Base-by-base conservation (phyloP, 1,140 invertebrate species). In the Mamestra configurata region DNA sequence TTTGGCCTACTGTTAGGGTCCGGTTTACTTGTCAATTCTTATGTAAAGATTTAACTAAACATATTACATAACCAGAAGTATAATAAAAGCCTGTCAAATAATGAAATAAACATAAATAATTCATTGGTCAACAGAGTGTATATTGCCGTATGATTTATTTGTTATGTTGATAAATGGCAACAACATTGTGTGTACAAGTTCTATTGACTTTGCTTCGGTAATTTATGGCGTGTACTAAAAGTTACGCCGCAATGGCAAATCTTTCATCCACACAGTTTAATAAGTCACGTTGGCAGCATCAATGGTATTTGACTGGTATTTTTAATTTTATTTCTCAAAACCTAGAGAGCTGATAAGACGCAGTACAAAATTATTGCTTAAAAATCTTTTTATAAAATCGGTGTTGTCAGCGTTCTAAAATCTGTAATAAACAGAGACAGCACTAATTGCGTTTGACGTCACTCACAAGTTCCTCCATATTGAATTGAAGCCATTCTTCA, bases 31-130 rank as follows among this genome's bases (percentile, higher is more conserved):
- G 10, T 40, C 35, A n/a, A 20, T 27, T 70, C 22, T 27, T 49
- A 70, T 49, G 66, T 35, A 51, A 53, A 53, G 24, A 15, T 31
- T 11, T 18, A 53, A n/a, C 8, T 66, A 66, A 71, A 53, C 27
- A 53, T 46, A 35, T 71, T 71, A 53, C 13, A 40, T 59, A 57
- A 73, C 27, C 13, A 53, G 71, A 55, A 73, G 37, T 73, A 37
- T 40, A 72, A 55, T 55, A 15, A 40, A 57, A 40, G 20, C 31
- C 53, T 66, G 61, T 71, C 55, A 77, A 55, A 79, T 22, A 59
- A 46, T 53, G 61, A 64, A 51, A 80, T 53, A 71, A 73, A 73
- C 20, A 59, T 35, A 13, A 57, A 73, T 57, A 57, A 73, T 57
- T 55, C 51, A 73, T 73, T 59, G 71, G 71, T 73, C 53, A 57